Evolutionary conservation across 2,797 vertebrate species (phyloP), one percentile per base, ranked within the genome.

Genomic region (Cheirogaleus major): DNA sequence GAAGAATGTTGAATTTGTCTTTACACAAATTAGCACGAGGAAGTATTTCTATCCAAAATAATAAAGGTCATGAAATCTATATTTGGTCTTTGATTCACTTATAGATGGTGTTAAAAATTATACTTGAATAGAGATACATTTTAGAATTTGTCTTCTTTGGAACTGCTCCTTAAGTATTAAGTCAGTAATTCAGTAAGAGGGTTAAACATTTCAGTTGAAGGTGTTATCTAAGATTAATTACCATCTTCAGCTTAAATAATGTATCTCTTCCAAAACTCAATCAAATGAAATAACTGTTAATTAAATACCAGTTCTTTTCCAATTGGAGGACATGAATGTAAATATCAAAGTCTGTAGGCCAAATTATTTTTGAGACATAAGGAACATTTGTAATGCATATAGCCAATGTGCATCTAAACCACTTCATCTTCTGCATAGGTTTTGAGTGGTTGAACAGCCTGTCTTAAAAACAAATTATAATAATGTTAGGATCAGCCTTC

Each of bases 281-380:
- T 69, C n/a, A 27, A 43, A 78, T 15, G 82, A 43, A 65, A 22
- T 48, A 93, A 70, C 72, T 45, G 5, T 82, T 95, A 96, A 92
- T 96, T 92, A 97, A 94, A 75, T 14, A 52, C 48, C 72, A 57
- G 15, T 61, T 86, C 84, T 94, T 50, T 78, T 78, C 73, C 92
- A 23, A 0, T 84, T 89, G 96, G 73, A 96, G 91, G 38, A 45
- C 45, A 38, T 79, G 82, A 55, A 14, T 57, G 0, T 25, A 70
- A 75, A 67, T 90, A 52, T 43, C 78, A 85, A 96, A 69, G 23
- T 17, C 73, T 91, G 32, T 23, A 95, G 52, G 85, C 88, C 35
- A 30, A 2, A 48, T 41, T 55, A n/a, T 83, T 43, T 65, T 41
- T 10, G 48, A 89, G 85, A 70, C 11, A 75, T 22, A 10, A 14